Base-by-base conservation (phyloP, 1,140 invertebrate species). In the Pseudobourletiella spinata region DNA sequence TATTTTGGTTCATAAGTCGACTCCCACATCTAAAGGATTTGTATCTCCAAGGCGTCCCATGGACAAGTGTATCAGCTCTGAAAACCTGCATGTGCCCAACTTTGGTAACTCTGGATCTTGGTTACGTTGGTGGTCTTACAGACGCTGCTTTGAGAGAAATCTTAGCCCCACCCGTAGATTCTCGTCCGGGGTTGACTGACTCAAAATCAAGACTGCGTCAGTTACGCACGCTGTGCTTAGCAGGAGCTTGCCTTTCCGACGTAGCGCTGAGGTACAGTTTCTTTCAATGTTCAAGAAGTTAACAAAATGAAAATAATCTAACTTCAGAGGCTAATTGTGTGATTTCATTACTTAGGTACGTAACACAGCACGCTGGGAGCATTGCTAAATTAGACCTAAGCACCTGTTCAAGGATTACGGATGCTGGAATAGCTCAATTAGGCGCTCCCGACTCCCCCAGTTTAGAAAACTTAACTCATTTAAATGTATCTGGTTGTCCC, bases 191-290 rank as follows among this genome's bases (percentile, higher is more conserved):
- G 14, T 76, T 89, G 25, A 83, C 88, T 6, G 88, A 90, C 60
- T 87, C 86, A 16, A 84, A 87, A 52, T 88, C 87, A 1, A 81
- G 91, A 0, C 79, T 96, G 2, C 81, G 86, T 6, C 83, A 87
- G 63, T 76, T 95, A 15, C 83, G 83, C 57, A 82, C 81, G 48
- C 76, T 97, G 16, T 81, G 82, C 35, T 75, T 95, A 2, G 85
- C 88, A 32, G 91, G 91, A 26, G 91, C 89, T 2, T 89, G 94
- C 66, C 84, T 96, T 39, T 88, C 89, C 0, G 92, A 96, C 72
- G 84, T 90, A 18, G 85, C 91, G 0, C 79, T 95, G 68, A 66
- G 71, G 56, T 69, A 39, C 57, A 25, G 20, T 24, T 57, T 29
- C 35, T 39, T n/a, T n/a, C 35, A 39, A n/a, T n/a, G n/a, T n/a